phyloP scores from a whole-genome alignment of 2,113 vertebrate genomes.

The Phylloscopus whistleri region DNA sequence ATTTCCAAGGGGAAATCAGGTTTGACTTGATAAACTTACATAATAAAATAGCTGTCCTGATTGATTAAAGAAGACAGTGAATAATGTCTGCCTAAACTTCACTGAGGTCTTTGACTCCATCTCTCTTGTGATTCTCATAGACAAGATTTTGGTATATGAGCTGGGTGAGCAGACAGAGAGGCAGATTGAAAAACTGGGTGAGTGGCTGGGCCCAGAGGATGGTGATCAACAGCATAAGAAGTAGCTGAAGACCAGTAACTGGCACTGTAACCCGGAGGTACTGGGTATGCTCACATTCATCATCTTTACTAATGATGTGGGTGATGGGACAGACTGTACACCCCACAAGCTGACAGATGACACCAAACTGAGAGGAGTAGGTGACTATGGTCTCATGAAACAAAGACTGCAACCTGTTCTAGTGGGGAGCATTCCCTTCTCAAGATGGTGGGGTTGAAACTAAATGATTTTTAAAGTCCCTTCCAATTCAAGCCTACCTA shows the following conservation, averaged over 20 bases:
- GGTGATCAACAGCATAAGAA: accelerated
- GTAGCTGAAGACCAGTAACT: background rate
- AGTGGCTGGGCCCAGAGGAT: background rate
- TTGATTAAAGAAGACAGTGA: background rate
- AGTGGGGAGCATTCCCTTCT: too few species aligned
- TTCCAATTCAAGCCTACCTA: background rate
- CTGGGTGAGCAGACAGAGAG: background rate
- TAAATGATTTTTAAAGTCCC: background rate
- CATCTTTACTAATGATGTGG: background rate
- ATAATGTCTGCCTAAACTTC: background rate
- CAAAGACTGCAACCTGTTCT: background rate
- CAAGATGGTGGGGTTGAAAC: background rate
- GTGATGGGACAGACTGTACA: background rate
- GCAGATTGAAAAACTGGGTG: background rate
- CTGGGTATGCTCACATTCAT: background rate
- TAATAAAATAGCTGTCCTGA: background rate
- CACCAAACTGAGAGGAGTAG: background rate
- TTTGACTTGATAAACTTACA: background rate
- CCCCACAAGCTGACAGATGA: background rate
- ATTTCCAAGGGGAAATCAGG: background rate
- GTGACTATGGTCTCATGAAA: background rate
- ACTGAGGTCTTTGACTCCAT: background rate
- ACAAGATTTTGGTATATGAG: background rate
- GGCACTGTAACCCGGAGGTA: background rate
- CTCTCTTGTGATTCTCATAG: background rate